Evolutionary conservation across 2,797 vertebrate genomes (phyloP).

Genomic region (Gadopsis marmoratus): DNA sequence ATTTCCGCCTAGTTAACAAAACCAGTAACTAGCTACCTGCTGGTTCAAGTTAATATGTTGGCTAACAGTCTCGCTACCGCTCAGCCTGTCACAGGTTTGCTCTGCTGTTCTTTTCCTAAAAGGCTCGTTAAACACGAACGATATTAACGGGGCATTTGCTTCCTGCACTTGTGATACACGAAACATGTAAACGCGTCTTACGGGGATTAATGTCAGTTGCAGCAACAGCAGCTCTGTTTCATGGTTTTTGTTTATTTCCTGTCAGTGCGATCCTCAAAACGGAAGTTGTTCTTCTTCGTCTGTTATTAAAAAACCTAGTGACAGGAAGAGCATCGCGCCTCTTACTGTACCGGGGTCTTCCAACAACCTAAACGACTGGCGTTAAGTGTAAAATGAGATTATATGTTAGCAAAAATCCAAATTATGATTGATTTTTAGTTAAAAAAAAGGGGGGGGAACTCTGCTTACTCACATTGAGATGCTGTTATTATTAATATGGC

Average conservation of each 20-base stretch:
- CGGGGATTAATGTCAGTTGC: background rate
- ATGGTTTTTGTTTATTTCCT: slow-evolving; percentile 74
- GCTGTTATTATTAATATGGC: background rate
- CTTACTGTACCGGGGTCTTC: background rate
- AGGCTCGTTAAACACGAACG: no score
- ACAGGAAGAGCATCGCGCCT: background rate
- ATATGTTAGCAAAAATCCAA: background rate
- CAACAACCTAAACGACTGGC: background rate
- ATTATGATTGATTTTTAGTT: background rate
- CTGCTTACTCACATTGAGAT: background rate
- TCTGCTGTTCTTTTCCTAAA: background rate
- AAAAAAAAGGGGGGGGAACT: background rate
- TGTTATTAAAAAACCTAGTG: background rate
- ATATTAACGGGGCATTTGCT: no score
- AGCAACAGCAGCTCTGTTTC: background rate
- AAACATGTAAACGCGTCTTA: slow-evolving; percentile 18
- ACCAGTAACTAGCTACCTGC: background rate
- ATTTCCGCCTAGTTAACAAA: background rate
- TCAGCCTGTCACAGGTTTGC: slow-evolving; percentile 6
- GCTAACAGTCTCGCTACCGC: slow-evolving; percentile 23
- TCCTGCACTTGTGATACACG: background rate
- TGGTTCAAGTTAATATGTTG: background rate
- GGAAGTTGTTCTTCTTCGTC: slow-evolving; percentile 59
- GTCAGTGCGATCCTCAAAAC: background rate
- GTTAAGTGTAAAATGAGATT: background rate